These are phyloP conservation scores for Tichodroma muraria DNA, from an alignment of 2,113 vertebrate genomes.

Conservation along the genomic window DNA sequence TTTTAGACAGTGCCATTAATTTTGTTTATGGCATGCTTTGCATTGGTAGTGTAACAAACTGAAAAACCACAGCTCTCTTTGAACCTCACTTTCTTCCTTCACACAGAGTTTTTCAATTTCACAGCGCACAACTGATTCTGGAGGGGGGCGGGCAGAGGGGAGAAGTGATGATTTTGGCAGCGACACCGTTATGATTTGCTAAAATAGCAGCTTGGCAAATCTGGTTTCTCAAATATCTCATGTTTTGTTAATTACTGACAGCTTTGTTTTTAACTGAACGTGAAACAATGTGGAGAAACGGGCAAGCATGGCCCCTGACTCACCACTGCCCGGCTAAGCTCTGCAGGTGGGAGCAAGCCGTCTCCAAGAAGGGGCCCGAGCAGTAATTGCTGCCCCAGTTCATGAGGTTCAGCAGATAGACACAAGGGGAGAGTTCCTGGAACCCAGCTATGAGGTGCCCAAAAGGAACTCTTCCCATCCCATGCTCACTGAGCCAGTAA, in stretches of 20 bases:
- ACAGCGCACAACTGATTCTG: conserved; percentile 26
- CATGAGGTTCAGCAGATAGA: not conserved
- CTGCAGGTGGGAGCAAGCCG: conserved; percentile 56
- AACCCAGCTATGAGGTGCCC: not conserved
- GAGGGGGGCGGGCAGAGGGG: not conserved
- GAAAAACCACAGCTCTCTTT: conserved; percentile 40
- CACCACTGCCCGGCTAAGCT: conserved; percentile 45
- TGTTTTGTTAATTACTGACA: conserved; percentile 72
- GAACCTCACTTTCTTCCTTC: conserved; percentile 58
- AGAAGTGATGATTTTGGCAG: conserved; percentile 67
- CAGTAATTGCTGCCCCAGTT: conserved; percentile 2
- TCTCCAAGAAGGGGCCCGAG: conserved; percentile 31
- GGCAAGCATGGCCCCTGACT: conserved; percentile 54
- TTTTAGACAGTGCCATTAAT: conserved; percentile 13
- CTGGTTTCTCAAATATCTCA: conserved; percentile 68
- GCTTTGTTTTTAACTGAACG: conserved; percentile 69
- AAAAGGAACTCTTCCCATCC: not conserved
- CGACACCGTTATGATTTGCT: conserved; percentile 41
- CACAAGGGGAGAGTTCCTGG: not conserved
- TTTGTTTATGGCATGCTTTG: conserved; percentile 49
- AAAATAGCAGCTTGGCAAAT: conserved; percentile 69
- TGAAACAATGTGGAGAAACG: conserved; percentile 61
- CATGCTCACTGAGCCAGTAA: not conserved
- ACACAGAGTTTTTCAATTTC: conserved; percentile 28
- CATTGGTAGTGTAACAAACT: not conserved